Base-by-base conservation (phyloP, 1,140 invertebrate genomes). In the Caerostris extrusa region DNA sequence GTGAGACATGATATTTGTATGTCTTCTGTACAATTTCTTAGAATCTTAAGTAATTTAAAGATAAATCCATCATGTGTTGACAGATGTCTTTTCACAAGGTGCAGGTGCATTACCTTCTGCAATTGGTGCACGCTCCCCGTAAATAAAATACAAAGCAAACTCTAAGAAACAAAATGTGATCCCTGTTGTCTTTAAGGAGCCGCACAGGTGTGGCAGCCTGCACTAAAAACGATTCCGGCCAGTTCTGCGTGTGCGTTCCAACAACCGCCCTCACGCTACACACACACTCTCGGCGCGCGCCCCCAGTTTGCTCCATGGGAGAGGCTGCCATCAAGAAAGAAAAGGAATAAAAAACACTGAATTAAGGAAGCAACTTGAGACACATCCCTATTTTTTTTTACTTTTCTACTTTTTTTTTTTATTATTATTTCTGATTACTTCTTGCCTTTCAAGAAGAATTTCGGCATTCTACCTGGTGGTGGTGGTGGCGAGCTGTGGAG, bases 301-400 rank as follows among this genome's bases (percentile, higher is more conserved):
- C 64, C 55, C 87, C 87, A 50, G 69, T n/a, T 89, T 69, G 50
- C 64, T 4, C 53, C 53, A 17, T 69, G 87, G 87, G 64, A 55
- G 53, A 69, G 87, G 64, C 64, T 55, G 64, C 50, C 60, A 87
- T 56, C 8, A 87, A 61, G 56, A 69, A n/a, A 69, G n/a, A 50
- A 55, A 71, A 34, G 34, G 71, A 53, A 53, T 5, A 77, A 77
- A 50, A 89, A 88, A 60, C 69, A 89, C 87, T 69, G 64, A 89
- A 89, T 89, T 71, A 71, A 89, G 87, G 87, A 89, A 89, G 87
- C 87, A 89, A 69, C 87, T 69, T 71, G 55, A 89, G 87, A 89
- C 50, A 64, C 60, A 89, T 71, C 61, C 87, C 50, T 87, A 19
- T 87, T 85, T 77, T 55, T 57, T 57, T 87, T 87, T 53, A 7